Base-by-base conservation (phyloP, 2,797 vertebrate species). In the Loriculus beryllinus region DNA sequence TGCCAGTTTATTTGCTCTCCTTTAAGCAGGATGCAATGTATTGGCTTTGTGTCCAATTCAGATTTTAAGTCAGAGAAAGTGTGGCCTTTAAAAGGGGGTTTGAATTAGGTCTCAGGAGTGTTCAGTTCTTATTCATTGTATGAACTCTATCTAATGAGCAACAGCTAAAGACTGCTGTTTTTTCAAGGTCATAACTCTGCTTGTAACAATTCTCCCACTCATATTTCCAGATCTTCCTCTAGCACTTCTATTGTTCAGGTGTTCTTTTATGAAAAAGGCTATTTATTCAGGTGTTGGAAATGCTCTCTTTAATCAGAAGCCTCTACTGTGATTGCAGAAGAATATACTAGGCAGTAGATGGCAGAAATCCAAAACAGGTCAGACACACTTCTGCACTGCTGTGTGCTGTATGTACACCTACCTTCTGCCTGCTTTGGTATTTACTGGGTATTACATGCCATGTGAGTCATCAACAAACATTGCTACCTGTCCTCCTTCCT, bases 141-240 rank as follows among this genome's bases (percentile, higher is more conserved):
- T 82, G 79, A 93, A 82, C 75, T 83, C 59, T 51, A 29, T 56
- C 92, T 95, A 90, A 94, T 64, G 74, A 95, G 87, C 0, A 5
- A 85, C 59, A 91, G 74, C 67, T 83, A 60, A 67, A 52, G 48
- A 68, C 21, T 9, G 51, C 80, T 88, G 69, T 9, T 88, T 82
- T 56, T 39, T 90, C 92, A 90, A 95, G 93, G 92, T 94, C 90
- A 15, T 80, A 94, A 79, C 82, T 90, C 77, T 25, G 67, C 49
- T 45, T 9, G 51, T 84, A 82, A 84, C 77, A 72, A 35, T 80
- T 77, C 65, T 92, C 33, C 68, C 28, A 14, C 79, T 87, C 13
- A 1, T 54, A 82, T 82, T 93, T 93, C 83, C 21, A 12, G 80
- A 47, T 76, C 79, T 82, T 88, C 82, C 89, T 79, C 85, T 56